Percentiles rank a stretch among this genome's conserved stretches.
Conservation (phyloP, 2,113 vertebrate genomes). For the Cephalopterus ornatus region DNA sequence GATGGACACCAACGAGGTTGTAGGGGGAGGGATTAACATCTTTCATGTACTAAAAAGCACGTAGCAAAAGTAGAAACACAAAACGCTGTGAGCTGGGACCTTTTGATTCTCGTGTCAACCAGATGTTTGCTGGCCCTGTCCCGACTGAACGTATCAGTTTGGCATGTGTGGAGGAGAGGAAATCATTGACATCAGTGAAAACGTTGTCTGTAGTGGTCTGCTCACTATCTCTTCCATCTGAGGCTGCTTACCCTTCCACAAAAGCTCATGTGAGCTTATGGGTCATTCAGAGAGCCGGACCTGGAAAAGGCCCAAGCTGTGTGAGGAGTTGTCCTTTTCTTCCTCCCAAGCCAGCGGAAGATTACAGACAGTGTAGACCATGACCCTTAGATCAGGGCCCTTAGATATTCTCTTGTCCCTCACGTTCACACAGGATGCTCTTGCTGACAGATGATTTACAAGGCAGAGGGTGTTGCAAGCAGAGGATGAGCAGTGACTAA, state of each 20-base stretch:
- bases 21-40: background rate
- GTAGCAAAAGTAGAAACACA: background rate
- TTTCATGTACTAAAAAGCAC: background rate
- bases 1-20: background rate
- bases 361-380: background rate
- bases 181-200: slow-evolving; percentile 38
- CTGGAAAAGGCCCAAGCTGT: slow-evolving; percentile 10
- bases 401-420: background rate
- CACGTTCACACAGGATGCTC: slow-evolving; percentile 1
- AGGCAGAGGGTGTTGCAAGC: background rate
- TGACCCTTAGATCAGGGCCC: background rate
- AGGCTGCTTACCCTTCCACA: background rate
- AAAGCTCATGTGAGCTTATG: background rate
- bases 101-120: slow-evolving; percentile 1
- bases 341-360: background rate
- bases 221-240: slow-evolving; percentile 7
- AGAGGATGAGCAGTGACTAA: background rate
- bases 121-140: slow-evolving; percentile 50
- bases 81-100: background rate
- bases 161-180: slow-evolving; percentile 10
- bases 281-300: background rate
- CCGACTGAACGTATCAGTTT: background rate
- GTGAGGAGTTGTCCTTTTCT: background rate
- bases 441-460: background rate
- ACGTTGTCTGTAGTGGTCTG: background rate